Conservation (phyloP, 2,797 vertebrate genomes). For the Sebastes reedi region DNA sequence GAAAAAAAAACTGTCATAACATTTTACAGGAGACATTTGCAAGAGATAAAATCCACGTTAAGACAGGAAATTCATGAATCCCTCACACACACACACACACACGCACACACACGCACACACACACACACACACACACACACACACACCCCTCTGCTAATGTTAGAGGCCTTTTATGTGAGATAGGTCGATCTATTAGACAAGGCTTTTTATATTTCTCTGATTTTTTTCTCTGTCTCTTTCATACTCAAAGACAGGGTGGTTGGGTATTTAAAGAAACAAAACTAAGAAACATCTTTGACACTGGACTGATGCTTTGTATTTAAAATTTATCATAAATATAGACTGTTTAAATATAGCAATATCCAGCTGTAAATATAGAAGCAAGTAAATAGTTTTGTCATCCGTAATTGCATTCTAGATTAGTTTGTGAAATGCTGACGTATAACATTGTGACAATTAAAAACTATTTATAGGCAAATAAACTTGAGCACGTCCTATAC, state of each 20-base stretch:
- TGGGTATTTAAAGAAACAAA: slow-evolving; percentile 1
- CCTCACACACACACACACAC: not conserved
- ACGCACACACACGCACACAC: not conserved
- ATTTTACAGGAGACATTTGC: slow-evolving; percentile 17
- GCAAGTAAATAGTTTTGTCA: not conserved
- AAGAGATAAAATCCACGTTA: slow-evolving; percentile 36
- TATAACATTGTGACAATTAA: not conserved
- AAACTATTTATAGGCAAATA: not conserved
- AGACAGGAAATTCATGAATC: not conserved
- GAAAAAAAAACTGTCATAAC: not conserved
- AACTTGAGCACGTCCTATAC: not conserved
- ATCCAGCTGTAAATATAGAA: not conserved
- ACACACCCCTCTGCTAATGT: not conserved
- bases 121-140: not conserved
- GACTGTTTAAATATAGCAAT: not conserved
- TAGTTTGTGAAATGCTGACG: not conserved
- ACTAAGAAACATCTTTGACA: not conserved
- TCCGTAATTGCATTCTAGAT: not conserved
- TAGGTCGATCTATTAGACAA: not conserved
- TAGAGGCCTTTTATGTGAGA: slow-evolving; percentile 33
- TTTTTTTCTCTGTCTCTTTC: not conserved
- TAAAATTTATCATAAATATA: not conserved
- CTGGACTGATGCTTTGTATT: not conserved
- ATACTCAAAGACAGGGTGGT: not conserved
- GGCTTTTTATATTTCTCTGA: slow-evolving; percentile 3